Evolutionary conservation across 2,797 vertebrate genomes (phyloP).

Genomic region (Rhadinocentrus ornatus): DNA sequence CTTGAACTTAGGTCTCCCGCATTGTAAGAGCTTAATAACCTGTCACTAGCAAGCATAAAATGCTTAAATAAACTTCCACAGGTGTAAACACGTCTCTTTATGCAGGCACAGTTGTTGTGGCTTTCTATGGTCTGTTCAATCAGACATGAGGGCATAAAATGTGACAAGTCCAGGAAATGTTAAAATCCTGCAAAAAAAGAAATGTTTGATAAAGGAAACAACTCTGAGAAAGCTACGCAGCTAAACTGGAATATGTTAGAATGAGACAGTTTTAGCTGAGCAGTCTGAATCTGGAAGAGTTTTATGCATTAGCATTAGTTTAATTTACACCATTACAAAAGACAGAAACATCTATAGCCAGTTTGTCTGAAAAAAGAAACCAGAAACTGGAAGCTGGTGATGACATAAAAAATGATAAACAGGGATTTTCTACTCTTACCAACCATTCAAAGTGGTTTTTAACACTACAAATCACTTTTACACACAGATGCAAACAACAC

Average conservation of each 20-base stretch:
- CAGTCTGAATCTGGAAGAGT: too few relatives aligned
- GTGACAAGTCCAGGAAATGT: background rate
- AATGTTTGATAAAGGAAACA: background rate
- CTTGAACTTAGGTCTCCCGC: conserved; percentile 36
- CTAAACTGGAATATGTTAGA: background rate
- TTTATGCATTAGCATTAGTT: too few relatives aligned
- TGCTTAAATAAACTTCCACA: conserved; percentile 28
- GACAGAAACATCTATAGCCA: too few relatives aligned
- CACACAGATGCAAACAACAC: too few relatives aligned
- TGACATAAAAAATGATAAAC: too few relatives aligned
- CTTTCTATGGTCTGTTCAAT: conserved; percentile 17
- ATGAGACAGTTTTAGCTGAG: background rate
- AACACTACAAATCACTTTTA: too few relatives aligned
- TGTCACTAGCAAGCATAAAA: conserved; percentile 39
- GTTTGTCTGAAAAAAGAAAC: too few relatives aligned
- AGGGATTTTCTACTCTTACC: too few relatives aligned
- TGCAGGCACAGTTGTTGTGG: conserved; percentile 4
- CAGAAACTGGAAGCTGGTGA: too few relatives aligned
- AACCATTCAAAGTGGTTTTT: too few relatives aligned
- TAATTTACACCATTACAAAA: too few relatives aligned
- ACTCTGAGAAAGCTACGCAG: background rate
- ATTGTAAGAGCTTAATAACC: conserved; percentile 48
- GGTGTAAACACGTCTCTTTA: conserved; percentile 8
- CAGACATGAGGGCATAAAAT: background rate
- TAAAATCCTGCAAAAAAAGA: background rate